phyloP scores from a whole-genome alignment of 2,797 vertebrate genomes.

The Triplophysa bombifrons region DNA sequence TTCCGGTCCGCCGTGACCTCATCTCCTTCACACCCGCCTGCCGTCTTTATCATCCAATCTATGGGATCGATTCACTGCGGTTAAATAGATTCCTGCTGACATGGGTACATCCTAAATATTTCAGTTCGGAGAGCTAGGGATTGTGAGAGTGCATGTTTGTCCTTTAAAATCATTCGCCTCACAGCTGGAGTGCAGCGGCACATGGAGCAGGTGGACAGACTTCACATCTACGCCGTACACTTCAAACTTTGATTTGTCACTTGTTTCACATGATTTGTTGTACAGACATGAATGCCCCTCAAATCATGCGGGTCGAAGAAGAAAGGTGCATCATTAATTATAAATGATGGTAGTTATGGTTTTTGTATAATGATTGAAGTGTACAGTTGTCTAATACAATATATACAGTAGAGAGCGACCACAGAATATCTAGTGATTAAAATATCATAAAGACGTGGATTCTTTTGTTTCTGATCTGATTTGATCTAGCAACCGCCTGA shows the following conservation, averaged over 20 bases:
- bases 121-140: slow-evolving; percentile 67
- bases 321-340: background rate
- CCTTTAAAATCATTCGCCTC: background rate
- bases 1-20: slow-evolving; percentile 32
- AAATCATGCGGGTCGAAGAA: background rate
- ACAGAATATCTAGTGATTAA: no score
- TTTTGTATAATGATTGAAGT: background rate
- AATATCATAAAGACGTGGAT: no score
- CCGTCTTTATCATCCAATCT: slow-evolving; percentile 75
- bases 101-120: slow-evolving; percentile 78
- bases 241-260: background rate
- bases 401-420: no score
- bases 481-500: no score
- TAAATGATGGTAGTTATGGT: background rate
- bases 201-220: background rate
- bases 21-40: slow-evolving; percentile 47
- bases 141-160: background rate
- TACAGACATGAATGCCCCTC: background rate
- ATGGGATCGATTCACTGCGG: slow-evolving; percentile 72
- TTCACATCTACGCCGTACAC: background rate
- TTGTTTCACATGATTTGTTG: background rate
- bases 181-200: background rate
- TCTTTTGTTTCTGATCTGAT: no score
- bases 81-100: slow-evolving; percentile 76
- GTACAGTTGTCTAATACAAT: no score